Evolutionary conservation across 2,113 vertebrate genomes (phyloP).

Genomic region (Acanthisitta chloris): DNA sequence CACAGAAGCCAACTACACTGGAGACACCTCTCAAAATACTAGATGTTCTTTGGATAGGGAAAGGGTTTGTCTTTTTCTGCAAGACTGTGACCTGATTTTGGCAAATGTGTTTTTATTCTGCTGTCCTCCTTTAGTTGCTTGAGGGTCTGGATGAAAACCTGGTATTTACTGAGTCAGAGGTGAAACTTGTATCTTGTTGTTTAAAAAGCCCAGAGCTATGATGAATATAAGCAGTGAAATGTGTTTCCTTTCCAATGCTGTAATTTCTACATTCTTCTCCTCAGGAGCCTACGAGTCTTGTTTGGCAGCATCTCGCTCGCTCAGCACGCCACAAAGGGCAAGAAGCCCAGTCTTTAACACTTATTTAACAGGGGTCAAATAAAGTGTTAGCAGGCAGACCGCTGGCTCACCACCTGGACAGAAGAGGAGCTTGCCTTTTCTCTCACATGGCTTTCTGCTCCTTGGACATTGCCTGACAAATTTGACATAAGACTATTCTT

Average conservation of each 20-base stretch:
- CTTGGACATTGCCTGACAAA: neutral
- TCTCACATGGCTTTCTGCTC: neutral
- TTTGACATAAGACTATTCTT: neutral
- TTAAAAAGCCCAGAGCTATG: neutral
- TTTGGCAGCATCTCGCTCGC: neutral
- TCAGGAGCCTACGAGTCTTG: neutral
- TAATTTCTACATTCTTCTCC: neutral
- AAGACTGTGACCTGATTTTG: neutral
- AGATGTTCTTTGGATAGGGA: neutral
- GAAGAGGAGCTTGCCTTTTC: neutral
- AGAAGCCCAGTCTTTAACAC: constrained; percentile 16
- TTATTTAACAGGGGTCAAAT: neutral
- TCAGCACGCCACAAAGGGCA: neutral
- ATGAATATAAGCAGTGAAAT: neutral
- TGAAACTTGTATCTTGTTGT: neutral
- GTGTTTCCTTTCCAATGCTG: neutral
- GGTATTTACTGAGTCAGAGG: neutral
- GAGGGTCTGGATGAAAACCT: neutral
- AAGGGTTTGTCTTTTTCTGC: neutral
- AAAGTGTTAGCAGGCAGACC: neutral
- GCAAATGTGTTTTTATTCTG: neutral
- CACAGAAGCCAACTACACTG: neutral
- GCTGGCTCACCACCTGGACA: neutral
- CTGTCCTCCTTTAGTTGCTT: neutral
- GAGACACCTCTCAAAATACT: neutral